Base-by-base conservation (phyloP, 1,140 invertebrate species). In the Drosophila nebulosa region DNA sequence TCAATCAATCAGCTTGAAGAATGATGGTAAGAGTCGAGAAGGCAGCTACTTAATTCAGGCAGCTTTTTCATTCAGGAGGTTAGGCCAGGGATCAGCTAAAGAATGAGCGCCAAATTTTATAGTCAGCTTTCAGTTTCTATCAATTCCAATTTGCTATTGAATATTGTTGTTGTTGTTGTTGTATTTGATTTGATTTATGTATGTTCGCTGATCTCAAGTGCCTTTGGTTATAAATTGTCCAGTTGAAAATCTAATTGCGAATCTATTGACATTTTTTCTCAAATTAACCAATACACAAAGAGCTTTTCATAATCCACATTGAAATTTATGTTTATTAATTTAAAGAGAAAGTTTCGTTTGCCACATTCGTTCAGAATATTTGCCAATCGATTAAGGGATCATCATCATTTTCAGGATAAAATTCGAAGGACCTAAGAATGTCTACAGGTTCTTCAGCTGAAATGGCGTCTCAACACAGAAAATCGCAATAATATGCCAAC, bases 1-100 rank as follows among this genome's bases (percentile, higher is more conserved):
- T 78, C 81, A 83, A 83, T 86, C 83, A 86, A 86, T 86, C 81
- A 88, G 68, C 22, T 50, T 22, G 53, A 42, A 85, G 30, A 10
- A 12, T 32, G 30, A 32, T 32, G 30, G 10, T 0, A 32, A 32
- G 86, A 81, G 80, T 86, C 75, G 58, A 61, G 73, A 71, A 64
- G 39, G 56, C 46, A 39, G 30, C 74, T 74, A 57, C 30, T 57
- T 71, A 74, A 66, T 61, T 61, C 62, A 51, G 59, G 39, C 30
- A 60, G 66, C 26, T 57, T n/a, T 56, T 24, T 52, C 36, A 42
- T 53, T 65, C 27, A 14, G 51, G 14, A 18, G 69, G 61, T 76
- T 79, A 59, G 73, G 73, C 64, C 74, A 63, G 64, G 73, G 72
- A 59, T 70, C 75, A 57, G 51, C 27, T 27, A 14, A 55, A 55